Base-by-base conservation (phyloP, 2,888 invertebrate genomes). In the Athrips mouffetella region DNA sequence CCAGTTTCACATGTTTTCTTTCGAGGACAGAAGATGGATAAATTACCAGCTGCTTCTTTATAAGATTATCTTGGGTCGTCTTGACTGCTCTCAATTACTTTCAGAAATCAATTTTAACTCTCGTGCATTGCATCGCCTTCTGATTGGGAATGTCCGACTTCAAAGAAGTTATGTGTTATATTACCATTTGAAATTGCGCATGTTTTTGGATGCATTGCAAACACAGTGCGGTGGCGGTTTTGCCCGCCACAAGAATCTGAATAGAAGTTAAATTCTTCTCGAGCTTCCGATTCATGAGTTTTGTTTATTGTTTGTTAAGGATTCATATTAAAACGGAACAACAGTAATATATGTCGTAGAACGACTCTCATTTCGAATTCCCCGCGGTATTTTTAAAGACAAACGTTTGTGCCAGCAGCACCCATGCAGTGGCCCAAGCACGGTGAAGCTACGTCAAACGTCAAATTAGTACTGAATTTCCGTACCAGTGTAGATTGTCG, bases 191-290 rank as follows among this genome's bases (percentile, higher is more conserved):
- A 51, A 30, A 39, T 37, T 47, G 30, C 49, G 25, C 37, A 21
- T 11, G 49, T 51, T 39, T 52, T 33, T 23, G 48, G 15, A 40
- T 52, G 49, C 51, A 52, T 50, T 35, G 37, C 27, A 25, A 48
- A 42, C 0, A 48, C 37, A 11, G 20, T 48, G 3, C 46, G 20
- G 33, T 55, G 51, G 27, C 27, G 27, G 10, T 40, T 42, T 45
- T 30, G 50, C 48, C 44, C 54, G 31, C 52, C 54, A 41, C 54
- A 54, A 39, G 48, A 37, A 50, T 54, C 54, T 39, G 51, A 54
- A 50, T 33, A 54, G 37, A 54, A 54, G 44, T 48, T 49, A 21
- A 50, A 50, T 15, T 50, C 37, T 25, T 45, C 47, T 25, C 27
- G 5, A 10, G 27, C 6, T 25, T 25, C 27, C 10, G 6, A 7